Evolutionary conservation across 2,797 vertebrate genomes (phyloP).

Genomic region (Eulemur mongoz): DNA sequence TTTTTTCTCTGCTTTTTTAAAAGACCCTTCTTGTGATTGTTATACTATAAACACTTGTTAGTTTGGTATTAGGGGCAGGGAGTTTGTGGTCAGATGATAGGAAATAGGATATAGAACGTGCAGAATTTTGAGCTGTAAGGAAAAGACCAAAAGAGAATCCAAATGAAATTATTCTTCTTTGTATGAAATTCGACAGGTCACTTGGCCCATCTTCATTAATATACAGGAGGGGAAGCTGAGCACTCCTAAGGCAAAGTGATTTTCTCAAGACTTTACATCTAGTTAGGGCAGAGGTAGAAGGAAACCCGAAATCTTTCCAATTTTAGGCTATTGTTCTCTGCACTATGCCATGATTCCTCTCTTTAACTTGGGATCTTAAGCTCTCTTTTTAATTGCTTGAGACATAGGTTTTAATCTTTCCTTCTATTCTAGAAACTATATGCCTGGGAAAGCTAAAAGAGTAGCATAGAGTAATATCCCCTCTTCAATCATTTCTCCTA

Average conservation of each 20-base stretch:
- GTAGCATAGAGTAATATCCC: background rate
- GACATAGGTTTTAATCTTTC: background rate
- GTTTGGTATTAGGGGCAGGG: background rate
- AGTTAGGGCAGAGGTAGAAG: background rate
- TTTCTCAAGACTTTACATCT: background rate
- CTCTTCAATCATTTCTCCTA: background rate
- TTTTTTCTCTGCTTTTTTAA: slow-evolving; percentile 37
- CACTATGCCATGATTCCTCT: background rate
- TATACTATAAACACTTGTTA: background rate
- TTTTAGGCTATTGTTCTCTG: background rate
- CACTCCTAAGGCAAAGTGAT: background rate
- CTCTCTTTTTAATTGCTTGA: background rate
- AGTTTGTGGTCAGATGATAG: background rate
- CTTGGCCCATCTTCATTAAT: background rate
- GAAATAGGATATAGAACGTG: background rate
- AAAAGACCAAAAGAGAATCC: background rate
- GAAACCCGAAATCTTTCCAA: background rate
- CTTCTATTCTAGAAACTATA: background rate
- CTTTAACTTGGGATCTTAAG: background rate
- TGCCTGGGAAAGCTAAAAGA: background rate
- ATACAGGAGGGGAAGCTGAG: background rate
- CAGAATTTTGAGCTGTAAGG: background rate
- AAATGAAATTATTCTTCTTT: background rate
- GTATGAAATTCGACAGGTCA: background rate
- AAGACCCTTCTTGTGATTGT: slow-evolving; percentile 8